phyloP scores from a whole-genome alignment of 2,113 vertebrate genomes.

The rabbit (Oryctolagus cuniculus) region mOryCun1.1 NC_091434.1:33139001-33139500 shows the following conservation, averaged over 20 bases:
- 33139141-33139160: background rate
- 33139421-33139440: background rate
- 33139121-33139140: background rate
- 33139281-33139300: background rate
- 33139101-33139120: background rate
- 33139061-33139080: background rate
- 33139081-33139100: background rate
- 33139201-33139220: background rate
- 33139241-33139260: background rate
- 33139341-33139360: background rate
- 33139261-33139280: background rate
- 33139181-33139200: background rate
- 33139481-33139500: background rate
- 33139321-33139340: slow-evolving; percentile 37
- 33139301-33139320: background rate
- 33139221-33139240: background rate
- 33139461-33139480: background rate
- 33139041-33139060: background rate
- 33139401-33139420: slow-evolving; percentile 34
- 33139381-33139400: background rate
- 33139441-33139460: background rate
- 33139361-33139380: background rate
- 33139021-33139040: background rate
- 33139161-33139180: background rate
- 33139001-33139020: background rate